phyloP scores from a whole-genome alignment of 2,888 invertebrate species.

The Drosophila subquinaria region DNA sequence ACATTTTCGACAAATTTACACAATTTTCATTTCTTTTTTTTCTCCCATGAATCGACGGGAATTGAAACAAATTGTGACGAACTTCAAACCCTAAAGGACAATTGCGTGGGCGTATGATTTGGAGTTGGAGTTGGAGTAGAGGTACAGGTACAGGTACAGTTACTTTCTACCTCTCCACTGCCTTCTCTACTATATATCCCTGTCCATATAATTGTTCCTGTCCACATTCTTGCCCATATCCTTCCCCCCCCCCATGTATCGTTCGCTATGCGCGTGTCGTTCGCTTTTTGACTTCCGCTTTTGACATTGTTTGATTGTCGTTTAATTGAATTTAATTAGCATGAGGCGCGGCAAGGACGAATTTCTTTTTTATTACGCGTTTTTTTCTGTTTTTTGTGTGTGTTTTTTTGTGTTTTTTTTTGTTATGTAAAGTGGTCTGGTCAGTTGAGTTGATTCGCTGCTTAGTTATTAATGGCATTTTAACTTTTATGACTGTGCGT shows the following conservation, averaged over 20 bases:
- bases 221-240: background rate
- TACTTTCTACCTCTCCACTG: too few relatives aligned
- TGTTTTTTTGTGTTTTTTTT: too few relatives aligned
- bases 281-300: slow-evolving; percentile 80
- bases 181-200: too few relatives aligned
- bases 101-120: slow-evolving; percentile 35
- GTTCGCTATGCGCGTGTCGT: slow-evolving; percentile 42
- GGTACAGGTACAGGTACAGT: background rate
- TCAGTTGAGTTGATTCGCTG: slow-evolving; percentile 17
- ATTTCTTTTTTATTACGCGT: slow-evolving; percentile 25
- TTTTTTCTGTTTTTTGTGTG: slow-evolving; percentile 16
- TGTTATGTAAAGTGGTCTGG: slow-evolving; percentile 19
- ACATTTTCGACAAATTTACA: slow-evolving; percentile 56
- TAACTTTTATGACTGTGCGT: slow-evolving; percentile 70
- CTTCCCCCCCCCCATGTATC: slow-evolving; percentile 1
- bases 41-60: background rate
- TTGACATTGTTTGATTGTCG: slow-evolving; percentile 85
- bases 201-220: background rate
- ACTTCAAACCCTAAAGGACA: background rate
- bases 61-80: background rate
- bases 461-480: slow-evolving; percentile 75
- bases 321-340: slow-evolving; percentile 85
- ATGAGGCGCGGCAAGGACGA: slow-evolving; percentile 74
- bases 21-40: slow-evolving; percentile 19
- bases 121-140: slow-evolving; percentile 41